Percentiles rank a stretch among this genome's conserved stretches.
phyloP scores from a whole-genome alignment of 2,888 invertebrate genomes.

The Trimorus sp. region DNA sequence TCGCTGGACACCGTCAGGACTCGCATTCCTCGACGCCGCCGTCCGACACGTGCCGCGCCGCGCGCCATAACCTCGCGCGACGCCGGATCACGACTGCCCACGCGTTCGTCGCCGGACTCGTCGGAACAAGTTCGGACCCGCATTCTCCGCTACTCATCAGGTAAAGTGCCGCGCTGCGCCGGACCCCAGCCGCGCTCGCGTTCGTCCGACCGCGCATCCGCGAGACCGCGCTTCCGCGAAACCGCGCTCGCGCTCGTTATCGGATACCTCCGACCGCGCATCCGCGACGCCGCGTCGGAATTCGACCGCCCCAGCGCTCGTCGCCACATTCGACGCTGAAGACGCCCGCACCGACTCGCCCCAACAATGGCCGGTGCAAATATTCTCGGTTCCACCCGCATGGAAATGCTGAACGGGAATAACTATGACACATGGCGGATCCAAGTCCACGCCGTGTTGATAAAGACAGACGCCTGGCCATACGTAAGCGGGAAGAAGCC shows the following conservation, averaged over 20 bases:
- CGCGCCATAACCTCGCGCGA: not conserved
- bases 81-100: not conserved
- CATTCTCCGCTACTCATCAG: not conserved
- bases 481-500: not conserved
- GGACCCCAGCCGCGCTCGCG: not conserved
- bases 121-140: not conserved
- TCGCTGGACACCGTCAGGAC: not conserved
- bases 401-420: conserved; percentile 6
- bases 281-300: not conserved
- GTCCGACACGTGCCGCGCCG: not conserved
- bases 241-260: not conserved
- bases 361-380: not conserved
- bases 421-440: conserved; percentile 1
- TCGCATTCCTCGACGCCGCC: not conserved
- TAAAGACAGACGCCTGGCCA: not conserved
- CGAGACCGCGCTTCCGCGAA: not conserved
- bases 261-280: no score
- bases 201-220: not conserved
- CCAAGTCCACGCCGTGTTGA: not conserved
- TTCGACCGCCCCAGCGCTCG: conserved; percentile 6
- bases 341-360: not conserved
- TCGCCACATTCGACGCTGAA: conserved; percentile 1
- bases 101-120: not conserved
- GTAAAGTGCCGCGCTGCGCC: not conserved
- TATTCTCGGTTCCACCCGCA: not conserved